phyloP scores from a whole-genome alignment of 2,888 invertebrate genomes.

The Blastobasis adustella region DNA sequence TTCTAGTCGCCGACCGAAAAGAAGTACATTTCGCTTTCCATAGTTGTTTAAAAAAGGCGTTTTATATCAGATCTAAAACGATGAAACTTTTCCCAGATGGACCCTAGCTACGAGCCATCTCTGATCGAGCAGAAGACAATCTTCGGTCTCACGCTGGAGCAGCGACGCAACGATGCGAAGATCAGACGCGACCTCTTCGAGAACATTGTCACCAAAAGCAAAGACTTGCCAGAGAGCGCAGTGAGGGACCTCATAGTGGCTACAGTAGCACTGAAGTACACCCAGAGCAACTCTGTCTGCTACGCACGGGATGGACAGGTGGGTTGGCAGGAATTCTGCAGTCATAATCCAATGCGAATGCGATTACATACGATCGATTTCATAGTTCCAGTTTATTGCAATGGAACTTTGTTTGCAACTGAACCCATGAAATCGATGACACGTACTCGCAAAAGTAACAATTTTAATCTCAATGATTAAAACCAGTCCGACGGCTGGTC shows the following conservation, averaged over 20 bases:
- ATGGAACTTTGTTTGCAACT: too few species aligned
- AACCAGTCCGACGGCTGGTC: too few species aligned
- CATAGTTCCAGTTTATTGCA: too few species aligned
- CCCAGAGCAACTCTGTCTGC: conserved; percentile 99
- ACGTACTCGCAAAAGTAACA: too few species aligned
- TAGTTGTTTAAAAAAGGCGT: too few species aligned
- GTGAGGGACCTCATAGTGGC: conserved; percentile 95
- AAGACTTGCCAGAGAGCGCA: conserved; percentile 81
- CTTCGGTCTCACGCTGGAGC: conserved; percentile 77
- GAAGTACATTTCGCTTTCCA: too few species aligned
- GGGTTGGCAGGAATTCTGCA: conserved; percentile 1
- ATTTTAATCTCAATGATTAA: too few species aligned
- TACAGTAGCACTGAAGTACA: conserved; percentile 96
- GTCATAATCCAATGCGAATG: too few species aligned
- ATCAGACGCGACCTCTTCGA: conserved; percentile 85
- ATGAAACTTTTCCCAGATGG: conserved; percentile 81
- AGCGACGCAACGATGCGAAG: conserved; percentile 89
- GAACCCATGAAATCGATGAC: too few species aligned
- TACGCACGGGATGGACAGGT: conserved; percentile 94
- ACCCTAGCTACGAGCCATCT: conserved; percentile 87
- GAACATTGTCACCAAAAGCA: conserved; percentile 85
- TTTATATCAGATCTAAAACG: too few species aligned
- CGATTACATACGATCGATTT: too few species aligned
- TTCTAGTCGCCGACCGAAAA: too few species aligned
- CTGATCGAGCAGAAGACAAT: conserved; percentile 82